Percentiles rank a stretch among this genome's conserved stretches.
Conservation (phyloP, 2,113 vertebrate species). For the Galbula dea region DNA sequence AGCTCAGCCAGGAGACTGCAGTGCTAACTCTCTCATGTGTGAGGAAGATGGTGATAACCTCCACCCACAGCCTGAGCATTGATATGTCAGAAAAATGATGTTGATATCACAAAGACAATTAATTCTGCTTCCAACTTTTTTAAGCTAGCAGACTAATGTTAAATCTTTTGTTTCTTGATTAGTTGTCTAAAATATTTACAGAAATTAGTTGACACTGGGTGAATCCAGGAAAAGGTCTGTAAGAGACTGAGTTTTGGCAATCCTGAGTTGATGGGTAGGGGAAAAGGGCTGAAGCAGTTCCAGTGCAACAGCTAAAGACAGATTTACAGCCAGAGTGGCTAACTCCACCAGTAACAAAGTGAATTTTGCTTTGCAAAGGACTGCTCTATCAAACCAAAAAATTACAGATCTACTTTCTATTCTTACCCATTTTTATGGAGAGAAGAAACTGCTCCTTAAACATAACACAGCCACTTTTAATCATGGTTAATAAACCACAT, state of each 20-base stretch:
- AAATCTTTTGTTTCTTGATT: neutral
- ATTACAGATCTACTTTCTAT: neutral
- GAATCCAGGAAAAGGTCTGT: neutral
- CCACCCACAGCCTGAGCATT: neutral
- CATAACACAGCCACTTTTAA: neutral
- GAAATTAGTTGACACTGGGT: neutral
- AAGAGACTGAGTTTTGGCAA: neutral
- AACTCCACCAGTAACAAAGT: neutral
- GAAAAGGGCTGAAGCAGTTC: neutral
- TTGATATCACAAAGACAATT: neutral
- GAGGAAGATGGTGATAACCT: neutral
- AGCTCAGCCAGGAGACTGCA: no score
- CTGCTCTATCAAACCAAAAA: neutral
- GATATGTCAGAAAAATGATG: neutral
- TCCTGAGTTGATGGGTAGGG: neutral
- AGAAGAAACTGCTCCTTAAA: neutral
- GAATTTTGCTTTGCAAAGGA: neutral
- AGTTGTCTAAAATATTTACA: neutral
- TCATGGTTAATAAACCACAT: neutral
- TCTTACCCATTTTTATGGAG: neutral
- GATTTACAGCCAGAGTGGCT: neutral
- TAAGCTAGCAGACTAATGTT: neutral
- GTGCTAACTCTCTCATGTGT: rapidly evolving
- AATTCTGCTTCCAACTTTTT: neutral
- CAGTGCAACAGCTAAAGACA: neutral